A percentile compares a stretch with the other conserved stretches of the same genome.
These are phyloP conservation scores for Tachysurus fulvidraco DNA, from an alignment of 2,113 vertebrate genomes.

Conservation along the genomic window DNA sequence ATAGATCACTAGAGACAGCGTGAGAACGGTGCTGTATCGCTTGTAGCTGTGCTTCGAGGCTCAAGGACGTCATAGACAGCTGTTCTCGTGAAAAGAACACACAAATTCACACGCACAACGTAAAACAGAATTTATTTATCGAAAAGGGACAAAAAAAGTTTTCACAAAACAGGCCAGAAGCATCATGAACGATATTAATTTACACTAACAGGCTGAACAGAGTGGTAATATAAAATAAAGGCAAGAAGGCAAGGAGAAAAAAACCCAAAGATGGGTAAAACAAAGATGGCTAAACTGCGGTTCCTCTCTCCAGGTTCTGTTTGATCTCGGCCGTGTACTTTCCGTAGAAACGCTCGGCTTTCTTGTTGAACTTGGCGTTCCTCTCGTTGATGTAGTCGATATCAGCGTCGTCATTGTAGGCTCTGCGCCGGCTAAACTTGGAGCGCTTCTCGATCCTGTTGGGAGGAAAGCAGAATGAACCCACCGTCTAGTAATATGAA, in stretches of 20 bases:
- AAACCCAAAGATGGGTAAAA: background rate
- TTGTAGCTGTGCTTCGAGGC: background rate
- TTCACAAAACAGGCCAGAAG: background rate
- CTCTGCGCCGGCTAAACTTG: constrained; percentile 90
- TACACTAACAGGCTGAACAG: background rate
- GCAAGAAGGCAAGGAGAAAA: background rate
- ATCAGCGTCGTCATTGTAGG: constrained; percentile 93
- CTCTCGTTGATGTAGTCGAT: constrained; percentile 98
- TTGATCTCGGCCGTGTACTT: constrained; percentile 98
- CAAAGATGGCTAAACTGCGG: constrained; percentile 78
- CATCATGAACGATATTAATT: background rate
- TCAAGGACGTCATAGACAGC: background rate
- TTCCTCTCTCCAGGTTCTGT: constrained; percentile 96
- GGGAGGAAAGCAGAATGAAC: background rate
- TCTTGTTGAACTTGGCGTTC: constrained; percentile 99
- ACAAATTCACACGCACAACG: no score
- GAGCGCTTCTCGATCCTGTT: constrained; percentile 91
- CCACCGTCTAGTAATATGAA: background rate
- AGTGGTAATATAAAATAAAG: background rate
- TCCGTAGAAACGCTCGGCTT: constrained; percentile 96
- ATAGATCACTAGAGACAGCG: background rate
- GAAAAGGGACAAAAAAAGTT: background rate
- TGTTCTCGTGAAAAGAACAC: background rate
- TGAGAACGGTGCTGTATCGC: background rate
- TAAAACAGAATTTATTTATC: background rate